Conservation (phyloP, 2,888 invertebrate genomes). For the Macrosoma leucophasiata region DNA sequence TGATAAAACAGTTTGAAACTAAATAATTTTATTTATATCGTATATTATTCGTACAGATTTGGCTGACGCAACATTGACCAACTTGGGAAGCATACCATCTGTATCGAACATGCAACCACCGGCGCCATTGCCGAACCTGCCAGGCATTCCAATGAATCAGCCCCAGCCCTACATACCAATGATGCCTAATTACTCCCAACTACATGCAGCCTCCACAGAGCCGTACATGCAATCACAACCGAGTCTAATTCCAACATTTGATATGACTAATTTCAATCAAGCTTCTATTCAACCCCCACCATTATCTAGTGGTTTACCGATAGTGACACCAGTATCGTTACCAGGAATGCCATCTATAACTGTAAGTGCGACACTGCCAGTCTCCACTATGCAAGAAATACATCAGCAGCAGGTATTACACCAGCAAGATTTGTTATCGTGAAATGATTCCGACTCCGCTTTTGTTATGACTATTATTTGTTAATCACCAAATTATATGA, state of each 20-base stretch:
- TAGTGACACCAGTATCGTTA: conserved; percentile 81
- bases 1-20: no score
- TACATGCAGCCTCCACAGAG: conserved; percentile 35
- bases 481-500: no score
- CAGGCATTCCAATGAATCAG: conserved; percentile 71
- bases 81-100: conserved; percentile 67
- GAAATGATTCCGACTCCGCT: conserved; percentile 36
- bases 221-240: conserved; percentile 32
- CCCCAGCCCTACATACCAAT: conserved; percentile 72
- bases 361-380: conserved; percentile 82
- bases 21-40: no score
- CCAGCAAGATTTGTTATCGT: conserved; percentile 62
- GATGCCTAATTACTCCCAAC: conserved; percentile 61
- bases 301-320: conserved; percentile 53
- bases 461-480: no score
- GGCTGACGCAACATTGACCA: conserved; percentile 65
- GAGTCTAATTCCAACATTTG: conserved; percentile 60
- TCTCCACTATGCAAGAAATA: conserved; percentile 74
- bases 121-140: conserved; percentile 67
- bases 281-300: conserved; percentile 52
- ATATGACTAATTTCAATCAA: conserved; percentile 56
- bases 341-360: conserved; percentile 89
- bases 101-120: conserved; percentile 70
- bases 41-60: conserved; percentile 43
- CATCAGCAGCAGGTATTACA: conserved; percentile 63